Evolutionary conservation across 2,113 vertebrate genomes (phyloP).

Genomic region (Orycteropus afer): DNA sequence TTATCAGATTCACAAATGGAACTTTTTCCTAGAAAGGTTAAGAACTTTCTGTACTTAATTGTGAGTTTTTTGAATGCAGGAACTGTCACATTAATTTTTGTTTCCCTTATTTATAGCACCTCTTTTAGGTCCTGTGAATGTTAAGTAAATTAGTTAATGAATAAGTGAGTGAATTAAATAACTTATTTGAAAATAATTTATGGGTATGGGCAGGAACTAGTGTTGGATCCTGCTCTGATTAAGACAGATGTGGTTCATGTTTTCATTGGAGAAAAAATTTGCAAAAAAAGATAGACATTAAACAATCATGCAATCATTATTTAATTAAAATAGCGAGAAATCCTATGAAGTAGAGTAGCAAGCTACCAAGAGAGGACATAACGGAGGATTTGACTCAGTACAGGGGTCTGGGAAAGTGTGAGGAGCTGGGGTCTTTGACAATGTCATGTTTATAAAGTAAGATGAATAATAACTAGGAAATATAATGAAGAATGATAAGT

Average conservation of each 20-base stretch:
- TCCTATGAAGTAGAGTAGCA: neutral
- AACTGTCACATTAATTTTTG: neutral
- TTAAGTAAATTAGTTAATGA: slow-evolving; percentile 47
- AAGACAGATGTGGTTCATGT: neutral
- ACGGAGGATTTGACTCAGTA: neutral
- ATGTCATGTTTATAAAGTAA: neutral
- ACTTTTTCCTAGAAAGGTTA: neutral
- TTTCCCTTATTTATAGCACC: neutral
- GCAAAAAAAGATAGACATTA: slow-evolving; percentile 39
- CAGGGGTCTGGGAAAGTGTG: neutral
- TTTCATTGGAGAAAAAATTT: slow-evolving; percentile 66
- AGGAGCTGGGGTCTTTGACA: neutral
- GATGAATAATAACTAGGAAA: neutral
- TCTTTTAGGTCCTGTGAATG: neutral
- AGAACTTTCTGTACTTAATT: neutral
- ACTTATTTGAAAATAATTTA: slow-evolving; percentile 63
- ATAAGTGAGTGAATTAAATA: slow-evolving; percentile 52
- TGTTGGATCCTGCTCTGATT: neutral
- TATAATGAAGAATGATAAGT: neutral
- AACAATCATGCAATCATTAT: slow-evolving; percentile 57
- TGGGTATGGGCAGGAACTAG: slow-evolving; percentile 38
- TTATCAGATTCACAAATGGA: neutral
- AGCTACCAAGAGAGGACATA: neutral
- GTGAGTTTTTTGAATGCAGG: slow-evolving; percentile 1
- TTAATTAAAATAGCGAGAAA: slow-evolving; percentile 28